A percentile compares a stretch with the other conserved stretches of the same genome.
phyloP scores from a whole-genome alignment of 2,113 vertebrate genomes.

The Petaurus breviceps region DNA sequence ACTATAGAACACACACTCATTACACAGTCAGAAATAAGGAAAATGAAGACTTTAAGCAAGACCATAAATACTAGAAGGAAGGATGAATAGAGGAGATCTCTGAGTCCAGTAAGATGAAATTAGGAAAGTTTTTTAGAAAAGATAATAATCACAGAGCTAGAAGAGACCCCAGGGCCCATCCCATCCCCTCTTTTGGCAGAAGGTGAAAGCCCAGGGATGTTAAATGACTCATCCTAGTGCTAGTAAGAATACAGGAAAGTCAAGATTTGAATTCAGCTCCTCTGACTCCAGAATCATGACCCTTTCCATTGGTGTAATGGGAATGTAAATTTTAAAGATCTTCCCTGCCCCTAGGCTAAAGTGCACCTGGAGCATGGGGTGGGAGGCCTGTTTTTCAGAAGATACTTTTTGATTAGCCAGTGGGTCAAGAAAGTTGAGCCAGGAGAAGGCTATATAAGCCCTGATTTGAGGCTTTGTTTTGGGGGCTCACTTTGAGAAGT shows the following conservation, averaged over 20 bases:
- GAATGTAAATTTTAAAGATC: too few relatives aligned
- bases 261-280: neutral
- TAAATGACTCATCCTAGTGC: too few relatives aligned
- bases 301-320: too few relatives aligned
- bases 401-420: too few relatives aligned
- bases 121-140: neutral
- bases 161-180: neutral
- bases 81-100: neutral
- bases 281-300: neutral
- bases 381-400: too few relatives aligned
- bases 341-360: too few relatives aligned
- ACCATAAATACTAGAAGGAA: neutral
- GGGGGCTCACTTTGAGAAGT: too few relatives aligned
- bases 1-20: neutral
- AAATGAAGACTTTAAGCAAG: neutral
- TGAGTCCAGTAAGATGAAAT: neutral
- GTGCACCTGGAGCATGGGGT: too few relatives aligned
- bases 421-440: too few relatives aligned
- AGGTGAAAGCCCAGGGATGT: too few relatives aligned
- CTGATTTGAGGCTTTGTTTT: too few relatives aligned
- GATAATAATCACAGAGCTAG: neutral
- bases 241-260: neutral
- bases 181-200: neutral
- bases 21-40: neutral
- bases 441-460: too few relatives aligned